A percentile compares a stretch with the other conserved stretches of the same genome.
Evolutionary conservation across 2,113 vertebrate genomes (phyloP).

Genomic region (Hippoglossus stenolepis): DNA sequence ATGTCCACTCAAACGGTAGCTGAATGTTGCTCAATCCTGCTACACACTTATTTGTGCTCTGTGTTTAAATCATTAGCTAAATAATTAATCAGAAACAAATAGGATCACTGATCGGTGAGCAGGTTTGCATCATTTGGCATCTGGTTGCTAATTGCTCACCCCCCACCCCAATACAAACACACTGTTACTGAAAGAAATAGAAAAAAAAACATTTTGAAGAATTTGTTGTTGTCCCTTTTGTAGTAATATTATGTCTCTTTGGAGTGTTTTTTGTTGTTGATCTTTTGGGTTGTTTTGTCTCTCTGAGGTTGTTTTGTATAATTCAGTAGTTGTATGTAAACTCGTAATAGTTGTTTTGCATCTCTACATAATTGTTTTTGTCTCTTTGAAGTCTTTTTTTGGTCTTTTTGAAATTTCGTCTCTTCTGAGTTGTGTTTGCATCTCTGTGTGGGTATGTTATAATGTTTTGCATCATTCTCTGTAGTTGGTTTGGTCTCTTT

Average conservation of each 20-base stretch:
- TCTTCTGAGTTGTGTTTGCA: background rate
- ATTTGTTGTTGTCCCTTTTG: background rate
- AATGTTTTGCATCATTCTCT: background rate
- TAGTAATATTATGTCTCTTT: background rate
- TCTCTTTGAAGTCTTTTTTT: background rate
- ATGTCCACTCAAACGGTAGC: no score
- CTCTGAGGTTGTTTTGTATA: background rate
- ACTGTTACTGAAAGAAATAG: no score
- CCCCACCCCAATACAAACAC: no score
- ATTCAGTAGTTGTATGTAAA: background rate
- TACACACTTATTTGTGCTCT: no score
- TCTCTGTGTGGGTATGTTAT: no score
- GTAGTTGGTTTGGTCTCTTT: background rate
- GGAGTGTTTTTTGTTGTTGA: no score
- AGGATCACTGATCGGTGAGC: no score
- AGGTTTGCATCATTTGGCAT: background rate
- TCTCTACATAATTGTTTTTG: background rate
- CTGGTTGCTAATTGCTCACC: no score
- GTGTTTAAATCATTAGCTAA: no score
- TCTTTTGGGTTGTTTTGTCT: background rate
- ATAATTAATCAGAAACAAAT: no score
- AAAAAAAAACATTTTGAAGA: background rate
- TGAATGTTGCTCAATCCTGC: no score
- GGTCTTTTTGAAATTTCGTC: background rate
- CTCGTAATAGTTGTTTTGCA: background rate